Conservation (phyloP, 2,888 invertebrate species). For the Polydrusus pterygomalis region DNA sequence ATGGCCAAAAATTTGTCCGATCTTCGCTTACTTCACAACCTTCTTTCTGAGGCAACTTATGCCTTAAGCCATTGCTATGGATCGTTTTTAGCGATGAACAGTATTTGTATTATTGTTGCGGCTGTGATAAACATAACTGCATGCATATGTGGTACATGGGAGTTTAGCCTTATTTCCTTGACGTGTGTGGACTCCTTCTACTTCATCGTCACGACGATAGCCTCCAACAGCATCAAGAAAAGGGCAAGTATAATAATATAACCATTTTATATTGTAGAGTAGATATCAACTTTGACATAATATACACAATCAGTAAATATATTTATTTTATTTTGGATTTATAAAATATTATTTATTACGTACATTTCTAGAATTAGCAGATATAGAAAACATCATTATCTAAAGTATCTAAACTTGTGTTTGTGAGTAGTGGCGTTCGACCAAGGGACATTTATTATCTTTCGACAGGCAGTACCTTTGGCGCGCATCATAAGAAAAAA, state of each 20-base stretch:
- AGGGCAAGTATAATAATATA: slow-evolving; percentile 29
- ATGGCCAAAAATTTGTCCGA: slow-evolving; percentile 49
- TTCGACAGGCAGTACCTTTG: too few relatives aligned
- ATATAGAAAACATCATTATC: too few relatives aligned
- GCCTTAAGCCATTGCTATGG: slow-evolving; percentile 58
- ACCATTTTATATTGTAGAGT: neutral
- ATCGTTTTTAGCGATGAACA: slow-evolving; percentile 59
- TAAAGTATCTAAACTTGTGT: too few relatives aligned
- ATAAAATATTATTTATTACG: too few relatives aligned
- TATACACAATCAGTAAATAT: too few relatives aligned
- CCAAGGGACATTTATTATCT: too few relatives aligned
- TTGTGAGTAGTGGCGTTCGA: too few relatives aligned
- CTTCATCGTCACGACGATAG: slow-evolving; percentile 5
- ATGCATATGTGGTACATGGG: slow-evolving; percentile 41
- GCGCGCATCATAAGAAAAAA: too few relatives aligned
- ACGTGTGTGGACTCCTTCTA: slow-evolving; percentile 38
- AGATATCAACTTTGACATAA: neutral
- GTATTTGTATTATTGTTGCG: slow-evolving; percentile 57
- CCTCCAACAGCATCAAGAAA: slow-evolving; percentile 24
- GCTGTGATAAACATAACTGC: slow-evolving; percentile 58
- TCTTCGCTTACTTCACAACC: slow-evolving; percentile 57
- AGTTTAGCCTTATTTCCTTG: slow-evolving; percentile 52
- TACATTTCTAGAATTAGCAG: too few relatives aligned
- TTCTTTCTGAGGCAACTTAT: slow-evolving; percentile 56
- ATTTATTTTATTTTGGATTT: too few relatives aligned